Percentiles rank a stretch among this genome's conserved stretches.
Conservation (phyloP, 2,888 invertebrate species). For the Anodontia alba region DNA sequence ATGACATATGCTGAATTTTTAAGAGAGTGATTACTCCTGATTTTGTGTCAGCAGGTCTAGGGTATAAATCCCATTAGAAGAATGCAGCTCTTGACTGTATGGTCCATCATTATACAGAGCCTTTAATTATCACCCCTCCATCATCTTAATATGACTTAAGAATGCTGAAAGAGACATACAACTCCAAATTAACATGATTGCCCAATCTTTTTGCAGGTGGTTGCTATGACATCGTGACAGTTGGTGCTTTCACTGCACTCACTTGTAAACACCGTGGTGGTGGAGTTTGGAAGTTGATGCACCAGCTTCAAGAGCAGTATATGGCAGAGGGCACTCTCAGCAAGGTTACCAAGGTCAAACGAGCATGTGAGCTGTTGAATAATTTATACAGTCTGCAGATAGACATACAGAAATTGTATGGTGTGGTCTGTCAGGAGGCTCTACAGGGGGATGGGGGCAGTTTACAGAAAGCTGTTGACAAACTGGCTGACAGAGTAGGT, state of each 20-base stretch:
- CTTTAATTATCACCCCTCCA: no score
- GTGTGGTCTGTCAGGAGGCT: constrained; percentile 74
- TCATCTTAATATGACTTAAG: no score
- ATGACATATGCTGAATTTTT: no score
- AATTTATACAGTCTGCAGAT: constrained; percentile 68
- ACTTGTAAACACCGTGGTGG: constrained; percentile 93
- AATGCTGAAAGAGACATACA: no score
- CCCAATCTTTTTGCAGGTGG: no score
- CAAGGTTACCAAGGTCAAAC: constrained; percentile 72
- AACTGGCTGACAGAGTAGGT: constrained; percentile 76
- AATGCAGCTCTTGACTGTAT: no score
- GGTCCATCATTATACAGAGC: no score
- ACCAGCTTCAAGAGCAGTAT: constrained; percentile 70
- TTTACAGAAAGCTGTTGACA: constrained; percentile 64
- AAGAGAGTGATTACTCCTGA: no score
- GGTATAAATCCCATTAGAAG: no score
- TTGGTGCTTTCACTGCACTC: constrained; percentile 96
- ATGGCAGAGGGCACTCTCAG: constrained; percentile 70
- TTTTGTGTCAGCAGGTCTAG: no score
- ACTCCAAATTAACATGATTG: no score
- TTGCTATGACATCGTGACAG: constrained; percentile 94
- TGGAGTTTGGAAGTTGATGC: constrained; percentile 87
- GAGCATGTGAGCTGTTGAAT: constrained; percentile 76
- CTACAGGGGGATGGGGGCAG: constrained; percentile 68
- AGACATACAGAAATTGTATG: constrained; percentile 72